Base-by-base conservation (phyloP, 30 jellyfish, hydroid and myxozoan species). In the Chrysaora quinquecirrha region DNA sequence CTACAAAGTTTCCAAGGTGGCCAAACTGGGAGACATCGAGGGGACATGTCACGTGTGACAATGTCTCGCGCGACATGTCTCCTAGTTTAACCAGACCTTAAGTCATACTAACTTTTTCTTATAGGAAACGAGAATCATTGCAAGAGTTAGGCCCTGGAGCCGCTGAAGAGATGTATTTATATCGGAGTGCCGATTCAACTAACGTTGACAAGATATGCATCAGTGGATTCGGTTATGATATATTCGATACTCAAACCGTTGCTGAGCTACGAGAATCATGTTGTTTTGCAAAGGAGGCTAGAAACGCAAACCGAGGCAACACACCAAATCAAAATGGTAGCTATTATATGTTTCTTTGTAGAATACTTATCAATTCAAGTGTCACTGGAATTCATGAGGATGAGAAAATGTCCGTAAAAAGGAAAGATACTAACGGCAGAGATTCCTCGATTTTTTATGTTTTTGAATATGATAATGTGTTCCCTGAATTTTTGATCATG, bases 281-380 rank as follows among this genome's bases (percentile, higher is more conserved):
- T 18, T 52, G 52, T 34, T 82, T 82, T 34, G 85, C 92, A 52
- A 82, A 50, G 35, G 85, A 69, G 24, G 92, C 92, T 18, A 24
- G 31, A 20, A 28, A 35, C 21, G 92, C 92, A 0, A 68, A 69
- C 73, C 73, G 69, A 0, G 30, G 19, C 73, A 82, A 68, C 64
- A 70, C 11, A 0, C 35, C 78, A 20, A 54, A 50, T 58, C 61
- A n/a, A 7, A 43, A 38, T 70, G 85, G 92, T 54, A 11, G 35
- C 19, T 68, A 19, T 34, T 82, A 66, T 14, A 70, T 74, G 82
- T 68, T 82, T 71, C 71, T n/a, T 0, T 82, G 92, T 72, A 68
- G 74, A 56, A 78, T 69, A 30, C 73, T 82, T 0, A 38, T 30
- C 30, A 54, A 49, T 78, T 48, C 90, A 11, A 48, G 68, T 22